phyloP scores from a whole-genome alignment of 2,113 vertebrate species.

The Albula goreensis region DNA sequence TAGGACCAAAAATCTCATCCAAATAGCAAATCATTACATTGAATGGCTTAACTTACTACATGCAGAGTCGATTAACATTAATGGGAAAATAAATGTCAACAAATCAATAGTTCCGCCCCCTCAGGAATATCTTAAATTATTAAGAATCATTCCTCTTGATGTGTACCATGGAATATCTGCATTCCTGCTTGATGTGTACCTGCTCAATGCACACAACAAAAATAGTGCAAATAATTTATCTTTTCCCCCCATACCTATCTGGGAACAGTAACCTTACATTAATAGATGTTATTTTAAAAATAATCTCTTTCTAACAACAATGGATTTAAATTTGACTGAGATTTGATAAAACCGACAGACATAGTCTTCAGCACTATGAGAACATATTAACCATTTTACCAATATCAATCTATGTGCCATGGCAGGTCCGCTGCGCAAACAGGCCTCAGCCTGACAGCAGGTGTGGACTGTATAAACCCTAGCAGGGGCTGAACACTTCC shows the following conservation, averaged over 20 bases:
- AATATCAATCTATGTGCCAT: neutral
- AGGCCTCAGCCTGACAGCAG: slow-evolving; percentile 1
- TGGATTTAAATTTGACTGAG: neutral
- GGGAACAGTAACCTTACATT: neutral
- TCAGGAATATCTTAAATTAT: neutral
- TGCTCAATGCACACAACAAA: neutral
- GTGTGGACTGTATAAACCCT: neutral
- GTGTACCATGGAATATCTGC: neutral
- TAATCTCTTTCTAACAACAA: too few relatives aligned
- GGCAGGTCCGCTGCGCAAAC: neutral
- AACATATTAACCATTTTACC: neutral
- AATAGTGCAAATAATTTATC: neutral
- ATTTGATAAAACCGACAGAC: neutral
- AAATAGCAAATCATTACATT: neutral
- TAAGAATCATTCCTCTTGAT: neutral
- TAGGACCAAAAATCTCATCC: neutral
- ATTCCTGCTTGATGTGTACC: neutral
- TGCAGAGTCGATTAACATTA: neutral
- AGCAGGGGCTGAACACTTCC: neutral
- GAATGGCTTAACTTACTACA: neutral
- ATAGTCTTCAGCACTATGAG: neutral
- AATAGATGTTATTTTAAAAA: too few relatives aligned
- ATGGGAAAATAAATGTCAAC: slow-evolving; percentile 7
- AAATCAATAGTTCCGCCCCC: neutral
- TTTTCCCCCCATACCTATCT: neutral